Evolutionary conservation across 64 coral and sea anemone species (phyloP), one percentile per base, ranked within the genome.

Genomic region (Hydrozoanthus tunicans): DNA sequence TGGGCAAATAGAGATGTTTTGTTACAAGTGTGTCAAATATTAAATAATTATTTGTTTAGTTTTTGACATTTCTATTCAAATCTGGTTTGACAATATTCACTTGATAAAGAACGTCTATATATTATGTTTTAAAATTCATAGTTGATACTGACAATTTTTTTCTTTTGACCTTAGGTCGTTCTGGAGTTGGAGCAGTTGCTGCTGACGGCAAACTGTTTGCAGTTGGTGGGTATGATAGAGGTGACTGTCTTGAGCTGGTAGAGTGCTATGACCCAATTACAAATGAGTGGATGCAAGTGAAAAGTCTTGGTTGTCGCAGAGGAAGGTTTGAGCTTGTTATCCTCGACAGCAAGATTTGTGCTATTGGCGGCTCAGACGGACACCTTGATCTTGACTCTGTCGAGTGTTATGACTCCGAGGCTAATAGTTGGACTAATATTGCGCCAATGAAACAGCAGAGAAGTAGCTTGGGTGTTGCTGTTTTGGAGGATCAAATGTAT

Each of bases 181-280:
- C 90, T 85, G 91, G 97, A 90, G 97, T 96, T 51, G 97, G 97
- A 61, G 97, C 92, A 70, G 85, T 90, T 27, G 92, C 67, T 13
- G 64, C 85, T 7, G 68, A 73, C 84, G 94, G 92, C 26, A 99
- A 96, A 32, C 89, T 99, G 58, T 99, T 92, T 92, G 97, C 97
- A 24, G 85, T 99, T n/a, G 97, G 97, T 65, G 97, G 97, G 0
- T 99, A 99, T 94, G 97, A 99, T 32, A 79, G 97, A 89, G 96
- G 96, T 77, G 91, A 93, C 43, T 98, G 96, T 77, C 90, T 98
- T 10, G 86, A 95, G 64, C 62, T 91, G 1, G 96, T 95, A 43
- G 96, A 95, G 63, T 92, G 86, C 82, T 98, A 95, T 17, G 91
- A 98, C 14, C 83, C 90, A 24, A 59, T 89, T 15, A 68, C 20